phyloP scores from a whole-genome alignment of 2,113 vertebrate genomes.

The Crotalus horridus region DNA sequence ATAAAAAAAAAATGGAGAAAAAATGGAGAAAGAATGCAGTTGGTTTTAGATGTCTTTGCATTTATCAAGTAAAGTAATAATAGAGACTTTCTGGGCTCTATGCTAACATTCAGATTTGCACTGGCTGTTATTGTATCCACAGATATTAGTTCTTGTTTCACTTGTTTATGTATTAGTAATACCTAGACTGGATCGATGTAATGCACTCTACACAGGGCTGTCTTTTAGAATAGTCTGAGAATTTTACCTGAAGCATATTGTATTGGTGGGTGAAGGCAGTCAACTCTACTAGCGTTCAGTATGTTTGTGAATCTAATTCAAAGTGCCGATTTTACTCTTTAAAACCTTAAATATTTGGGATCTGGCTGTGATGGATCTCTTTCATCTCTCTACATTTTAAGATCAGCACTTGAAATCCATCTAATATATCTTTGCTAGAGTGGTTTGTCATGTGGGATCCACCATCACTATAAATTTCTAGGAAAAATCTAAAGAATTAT shows the following conservation, averaged over 20 bases:
- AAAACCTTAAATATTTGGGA: neutral
- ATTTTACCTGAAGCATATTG: neutral
- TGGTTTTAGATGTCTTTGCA: neutral
- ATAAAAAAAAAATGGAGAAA: neutral
- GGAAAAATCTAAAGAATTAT: neutral
- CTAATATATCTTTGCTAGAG: neutral
- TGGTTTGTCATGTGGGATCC: neutral
- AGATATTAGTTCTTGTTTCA: neutral
- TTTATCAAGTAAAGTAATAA: neutral
- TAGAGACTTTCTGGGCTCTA: neutral
- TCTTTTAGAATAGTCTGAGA: neutral
- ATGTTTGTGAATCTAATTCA: neutral
- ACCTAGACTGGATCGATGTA: neutral
- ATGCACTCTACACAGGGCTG: neutral
- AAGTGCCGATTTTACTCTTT: neutral
- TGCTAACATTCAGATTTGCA: neutral
- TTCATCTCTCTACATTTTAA: neutral
- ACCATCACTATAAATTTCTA: neutral
- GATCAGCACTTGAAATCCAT: neutral
- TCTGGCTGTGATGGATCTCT: neutral
- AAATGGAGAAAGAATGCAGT: neutral
- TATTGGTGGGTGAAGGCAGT: neutral
- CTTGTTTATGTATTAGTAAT: neutral
- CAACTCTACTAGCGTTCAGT: neutral
- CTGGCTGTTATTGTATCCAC: neutral